Evolutionary conservation across 2,113 vertebrate genomes (phyloP), one percentile per base, ranked within the genome.

Genomic region (Carassius carassius): DNA sequence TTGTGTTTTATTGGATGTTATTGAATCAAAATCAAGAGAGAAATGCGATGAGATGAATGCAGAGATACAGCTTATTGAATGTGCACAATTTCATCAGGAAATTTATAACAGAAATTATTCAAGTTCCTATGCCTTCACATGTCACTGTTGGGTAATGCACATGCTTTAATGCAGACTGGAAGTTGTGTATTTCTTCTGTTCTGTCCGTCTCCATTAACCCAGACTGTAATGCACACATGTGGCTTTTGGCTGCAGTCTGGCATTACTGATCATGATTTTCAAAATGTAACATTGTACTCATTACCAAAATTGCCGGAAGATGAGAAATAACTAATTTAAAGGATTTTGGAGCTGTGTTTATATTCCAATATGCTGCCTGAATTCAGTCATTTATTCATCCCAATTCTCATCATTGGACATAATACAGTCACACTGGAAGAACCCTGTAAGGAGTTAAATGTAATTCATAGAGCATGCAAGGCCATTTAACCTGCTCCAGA

Each of bases 221-320:
- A 23, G n/a, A 81, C 44, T 14, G 14, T 21, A 58, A 19, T 49
- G 41, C 63, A 62, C 44, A 47, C 49, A 87, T 44, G 29, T 67
- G 37, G 35, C 76, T 86, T 77, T 78, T 77, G 29, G 56, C 49
- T 19, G 19, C 37, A 83, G 78, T 76, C 84, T 86, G 41, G 41
- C 41, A 44, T 75, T 51, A 79, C 83, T 88, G 74, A 84, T 85
- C 65, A 88, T 83, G 70, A 86, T 88, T 87, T 88, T 82, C 56
- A 80, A 88, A 88, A 89, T 85, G 79, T 85, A 83, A 88, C 86
- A 58, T 49, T 83, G 82, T 75, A 85, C 84, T 84, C 79, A 88
- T 89, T 83, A 89, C n/a, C 29, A 19, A 83, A 86, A 87, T 87
- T 87, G 82, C 79, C 79, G 75, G 86, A 70, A 83, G 69, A 73